phyloP scores from a whole-genome alignment of 23 tunicate species.

The Corella eumyota region DNA sequence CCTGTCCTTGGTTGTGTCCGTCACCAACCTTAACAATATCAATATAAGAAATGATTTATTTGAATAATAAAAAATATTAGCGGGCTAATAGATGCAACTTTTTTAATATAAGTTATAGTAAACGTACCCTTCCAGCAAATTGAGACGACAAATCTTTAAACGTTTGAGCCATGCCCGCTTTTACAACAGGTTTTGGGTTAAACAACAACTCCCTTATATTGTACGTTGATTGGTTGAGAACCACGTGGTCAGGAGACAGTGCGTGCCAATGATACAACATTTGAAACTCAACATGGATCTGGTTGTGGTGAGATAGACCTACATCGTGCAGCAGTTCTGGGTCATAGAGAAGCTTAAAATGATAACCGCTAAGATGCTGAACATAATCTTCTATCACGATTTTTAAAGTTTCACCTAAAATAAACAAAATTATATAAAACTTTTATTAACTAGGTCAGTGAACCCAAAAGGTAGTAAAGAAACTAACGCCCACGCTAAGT shows the following conservation, averaged over 20 bases:
- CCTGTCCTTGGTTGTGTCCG: constrained; percentile 24
- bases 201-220: constrained; percentile 27
- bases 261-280: constrained; percentile 70
- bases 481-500: no score
- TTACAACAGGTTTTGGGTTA: constrained; percentile 50
- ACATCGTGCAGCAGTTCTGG: constrained; percentile 44
- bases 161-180: no score
- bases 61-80: no score
- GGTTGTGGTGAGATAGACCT: constrained; percentile 37
- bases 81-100: no score
- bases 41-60: no score
- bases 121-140: no score
- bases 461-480: no score
- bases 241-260: constrained; percentile 34
- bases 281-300: constrained; percentile 44
- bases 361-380: constrained; percentile 66
- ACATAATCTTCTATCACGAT: constrained; percentile 69
- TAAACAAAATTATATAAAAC: neutral
- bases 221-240: constrained; percentile 8
- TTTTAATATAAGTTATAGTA: no score
- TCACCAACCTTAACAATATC: constrained; percentile 26
- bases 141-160: no score
- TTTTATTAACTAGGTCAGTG: no score
- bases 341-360: constrained; percentile 43
- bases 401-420: constrained; percentile 67